Evolutionary conservation across 2,113 vertebrate species (phyloP).

Genomic region (Cryptotis parvus): DNA sequence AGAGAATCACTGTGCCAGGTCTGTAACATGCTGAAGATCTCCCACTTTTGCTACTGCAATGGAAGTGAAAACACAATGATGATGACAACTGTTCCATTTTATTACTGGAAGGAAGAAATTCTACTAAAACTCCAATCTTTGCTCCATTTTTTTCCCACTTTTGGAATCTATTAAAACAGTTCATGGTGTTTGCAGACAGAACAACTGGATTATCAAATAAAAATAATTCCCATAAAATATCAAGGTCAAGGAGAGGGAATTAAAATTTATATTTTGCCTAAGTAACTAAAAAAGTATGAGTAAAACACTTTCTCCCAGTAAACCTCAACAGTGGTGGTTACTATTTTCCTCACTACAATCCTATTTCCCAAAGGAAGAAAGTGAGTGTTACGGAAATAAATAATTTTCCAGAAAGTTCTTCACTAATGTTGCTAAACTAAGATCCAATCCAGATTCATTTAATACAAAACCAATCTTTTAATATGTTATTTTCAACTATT

Average conservation of each 20-base stretch:
- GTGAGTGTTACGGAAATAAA: neutral
- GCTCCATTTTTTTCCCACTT: neutral
- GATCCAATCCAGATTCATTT: neutral
- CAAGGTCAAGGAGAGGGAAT: neutral
- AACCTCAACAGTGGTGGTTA: neutral
- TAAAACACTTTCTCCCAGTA: neutral
- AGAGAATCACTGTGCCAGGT: neutral
- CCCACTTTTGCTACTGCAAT: neutral
- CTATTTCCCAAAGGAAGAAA: neutral
- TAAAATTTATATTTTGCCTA: neutral
- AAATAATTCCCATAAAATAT: neutral
- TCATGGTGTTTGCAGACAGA: neutral
- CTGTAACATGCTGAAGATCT: neutral
- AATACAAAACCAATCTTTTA: neutral
- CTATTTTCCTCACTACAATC: neutral
- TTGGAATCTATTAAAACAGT: neutral
- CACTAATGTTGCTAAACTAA: neutral
- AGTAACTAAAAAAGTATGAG: neutral
- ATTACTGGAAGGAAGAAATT: neutral
- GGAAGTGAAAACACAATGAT: neutral
- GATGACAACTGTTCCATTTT: neutral
- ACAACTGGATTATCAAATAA: constrained; percentile 24
- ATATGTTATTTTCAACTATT: neutral
- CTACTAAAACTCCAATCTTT: neutral
- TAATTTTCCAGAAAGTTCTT: neutral